Evolutionary conservation across 2,113 vertebrate genomes (phyloP).

Genomic region (Megalops atlanticus): DNA sequence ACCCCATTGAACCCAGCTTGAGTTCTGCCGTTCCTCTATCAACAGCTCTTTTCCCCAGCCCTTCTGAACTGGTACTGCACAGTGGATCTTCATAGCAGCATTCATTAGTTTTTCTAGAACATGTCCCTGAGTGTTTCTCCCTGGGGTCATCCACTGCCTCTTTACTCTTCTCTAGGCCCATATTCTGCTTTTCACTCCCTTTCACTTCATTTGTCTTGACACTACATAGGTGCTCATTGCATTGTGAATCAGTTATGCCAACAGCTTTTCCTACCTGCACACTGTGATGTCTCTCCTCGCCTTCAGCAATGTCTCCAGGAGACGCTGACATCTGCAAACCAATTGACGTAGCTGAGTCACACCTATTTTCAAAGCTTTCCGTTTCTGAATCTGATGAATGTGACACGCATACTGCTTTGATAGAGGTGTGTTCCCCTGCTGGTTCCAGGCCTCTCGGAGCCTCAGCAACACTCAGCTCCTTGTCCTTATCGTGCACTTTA

Average conservation of each 20-base stretch:
- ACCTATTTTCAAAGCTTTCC: not conserved
- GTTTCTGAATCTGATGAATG: slow-evolving; percentile 15
- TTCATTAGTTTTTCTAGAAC: not conserved
- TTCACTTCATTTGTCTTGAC: not conserved
- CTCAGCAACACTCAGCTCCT: slow-evolving; percentile 8
- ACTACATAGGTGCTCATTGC: not conserved
- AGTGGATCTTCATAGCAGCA: not conserved
- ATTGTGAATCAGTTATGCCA: not conserved
- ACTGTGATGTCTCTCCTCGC: not conserved
- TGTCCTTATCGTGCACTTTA: slow-evolving; percentile 7
- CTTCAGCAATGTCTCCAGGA: not conserved
- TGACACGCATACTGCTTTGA: not conserved
- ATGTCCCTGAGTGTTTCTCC: not conserved
- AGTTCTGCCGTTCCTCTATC: slow-evolving; percentile 36
- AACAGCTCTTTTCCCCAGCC: slow-evolving; percentile 18
- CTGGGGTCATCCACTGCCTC: not conserved
- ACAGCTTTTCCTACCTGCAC: not conserved
- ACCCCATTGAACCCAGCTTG: slow-evolving; percentile 49
- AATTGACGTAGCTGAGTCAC: not conserved
- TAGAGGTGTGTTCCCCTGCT: not conserved
- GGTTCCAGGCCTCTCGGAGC: not conserved
- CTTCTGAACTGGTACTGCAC: not conserved
- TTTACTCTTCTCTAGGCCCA: slow-evolving; percentile 16
- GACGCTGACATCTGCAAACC: not conserved
- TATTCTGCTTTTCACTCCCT: slow-evolving; percentile 13